Conservation (phyloP, 2,797 vertebrate genomes). For the Ctenopoma multispine region DNA sequence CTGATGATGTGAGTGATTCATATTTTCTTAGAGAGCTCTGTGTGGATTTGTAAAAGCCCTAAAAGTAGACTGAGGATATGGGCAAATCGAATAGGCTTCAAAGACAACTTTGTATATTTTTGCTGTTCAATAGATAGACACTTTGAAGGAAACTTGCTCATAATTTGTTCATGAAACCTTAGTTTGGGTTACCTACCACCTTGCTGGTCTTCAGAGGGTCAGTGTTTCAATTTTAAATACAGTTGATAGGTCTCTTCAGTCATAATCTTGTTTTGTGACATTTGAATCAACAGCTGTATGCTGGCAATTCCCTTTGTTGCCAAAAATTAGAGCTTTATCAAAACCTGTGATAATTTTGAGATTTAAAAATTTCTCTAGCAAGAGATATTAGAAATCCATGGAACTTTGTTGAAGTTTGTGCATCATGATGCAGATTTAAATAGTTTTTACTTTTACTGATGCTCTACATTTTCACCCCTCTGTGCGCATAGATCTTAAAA, state of each 20-base stretch:
- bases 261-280: neutral
- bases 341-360: neutral
- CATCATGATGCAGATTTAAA: conserved; percentile 3
- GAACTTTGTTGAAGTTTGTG: too few species aligned
- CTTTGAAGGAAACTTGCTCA: neutral
- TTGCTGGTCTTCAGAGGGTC: neutral
- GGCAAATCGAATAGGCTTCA: conserved; percentile 4
- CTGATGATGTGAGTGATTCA: conserved; percentile 47
- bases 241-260: too few species aligned
- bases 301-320: neutral
- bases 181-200: neutral
- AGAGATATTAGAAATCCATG: neutral
- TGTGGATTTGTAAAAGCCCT: neutral
- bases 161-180: conserved; percentile 12
- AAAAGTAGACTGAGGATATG: neutral
- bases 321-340: neutral
- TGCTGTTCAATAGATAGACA: neutral
- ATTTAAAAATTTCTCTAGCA: neutral
- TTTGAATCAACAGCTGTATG: neutral
- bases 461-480: neutral
- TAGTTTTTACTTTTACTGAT: conserved; percentile 4
- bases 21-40: conserved; percentile 37
- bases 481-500: neutral
- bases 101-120: conserved; percentile 1
- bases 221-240: neutral